Base-by-base conservation (phyloP, 2,113 vertebrate genomes). In the Halichoerus grypus region DNA sequence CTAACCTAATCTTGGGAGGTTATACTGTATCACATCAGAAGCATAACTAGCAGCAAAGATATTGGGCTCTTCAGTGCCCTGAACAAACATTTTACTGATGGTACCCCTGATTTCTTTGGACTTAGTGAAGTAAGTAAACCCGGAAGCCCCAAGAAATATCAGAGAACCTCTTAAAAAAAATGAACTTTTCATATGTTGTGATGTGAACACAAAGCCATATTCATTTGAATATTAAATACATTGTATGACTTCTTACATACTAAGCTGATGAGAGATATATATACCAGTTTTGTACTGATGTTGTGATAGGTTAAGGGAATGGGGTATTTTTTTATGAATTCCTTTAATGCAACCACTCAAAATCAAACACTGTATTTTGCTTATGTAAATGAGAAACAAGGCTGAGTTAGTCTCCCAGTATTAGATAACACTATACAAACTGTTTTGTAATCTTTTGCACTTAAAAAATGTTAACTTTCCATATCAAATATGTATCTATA, bases 61-160 rank as follows among this genome's bases (percentile, higher is more conserved):
- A 91, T 14, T 21, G 57, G 49, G 42, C 51, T 90, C 74, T 85
- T 71, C 26, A 14, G 33, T 61, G 7, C 16, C 7, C 65, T 90
- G 31, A 90, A 84, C 33, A 51, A 80, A 94, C 33, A 84, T 84
- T 94, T 94, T 87, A 71, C n/a, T 93, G 83, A 83, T 24, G n/a
- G 42, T 93, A 46, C 57, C 87, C 77, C 95, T 63, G 33, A 86
- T 4, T 19, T 51, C 5, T 96, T 63, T 84, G 67, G 65, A 76
- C 42, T 81, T 51, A 72, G 6, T 55, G 82, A 61, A 88, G 4
- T 61, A 82, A 67, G 12, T 46, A 79, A 79, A 88, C 5, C 5
- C 24, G 21, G 13, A 33, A 39, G 65, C 55, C 33, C 67, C 28
- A 14, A 26, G 19, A 96, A 97, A 88, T 51, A 82, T 86, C 65